Conservation (phyloP, 2,888 invertebrate genomes). For the Caradrina kadenii region DNA sequence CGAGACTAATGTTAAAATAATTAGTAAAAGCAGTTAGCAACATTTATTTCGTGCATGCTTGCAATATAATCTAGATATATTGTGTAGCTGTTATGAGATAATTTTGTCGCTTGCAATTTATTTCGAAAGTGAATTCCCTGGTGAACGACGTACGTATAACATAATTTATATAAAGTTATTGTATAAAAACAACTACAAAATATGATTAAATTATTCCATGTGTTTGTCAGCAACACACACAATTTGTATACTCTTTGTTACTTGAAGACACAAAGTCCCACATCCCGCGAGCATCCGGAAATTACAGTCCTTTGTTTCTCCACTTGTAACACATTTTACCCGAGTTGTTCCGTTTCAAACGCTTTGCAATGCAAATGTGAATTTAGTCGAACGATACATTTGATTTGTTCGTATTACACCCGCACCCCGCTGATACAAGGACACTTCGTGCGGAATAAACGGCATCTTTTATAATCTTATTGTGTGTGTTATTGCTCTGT, state of each 20-base stretch:
- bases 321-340: conserved; percentile 51
- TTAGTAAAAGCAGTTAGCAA: conserved; percentile 23
- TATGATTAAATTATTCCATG: neutral
- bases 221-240: conserved; percentile 14
- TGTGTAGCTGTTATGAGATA: conserved; percentile 5
- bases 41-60: conserved; percentile 28
- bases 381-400: conserved; percentile 56
- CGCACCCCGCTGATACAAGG: conserved; percentile 48
- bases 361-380: conserved; percentile 60
- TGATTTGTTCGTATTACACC: conserved; percentile 52
- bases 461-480: conserved; percentile 47
- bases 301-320: conserved; percentile 55
- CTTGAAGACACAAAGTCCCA: conserved; percentile 13
- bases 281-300: conserved; percentile 17
- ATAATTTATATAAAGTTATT: conserved; percentile 8
- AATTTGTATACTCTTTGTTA: conserved; percentile 25
- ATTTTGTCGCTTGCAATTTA: conserved; percentile 23
- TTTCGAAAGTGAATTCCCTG: conserved; percentile 18
- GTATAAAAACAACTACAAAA: conserved; percentile 8
- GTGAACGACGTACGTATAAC: neutral
- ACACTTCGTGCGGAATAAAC: conserved; percentile 47
- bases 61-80: conserved; percentile 9
- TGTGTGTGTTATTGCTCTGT: conserved; percentile 43
- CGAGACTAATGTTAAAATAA: conserved; percentile 13
- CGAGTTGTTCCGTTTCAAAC: conserved; percentile 32